Conservation (phyloP, 2,797 vertebrate genomes). For the Taeniopygia guttata region DNA sequence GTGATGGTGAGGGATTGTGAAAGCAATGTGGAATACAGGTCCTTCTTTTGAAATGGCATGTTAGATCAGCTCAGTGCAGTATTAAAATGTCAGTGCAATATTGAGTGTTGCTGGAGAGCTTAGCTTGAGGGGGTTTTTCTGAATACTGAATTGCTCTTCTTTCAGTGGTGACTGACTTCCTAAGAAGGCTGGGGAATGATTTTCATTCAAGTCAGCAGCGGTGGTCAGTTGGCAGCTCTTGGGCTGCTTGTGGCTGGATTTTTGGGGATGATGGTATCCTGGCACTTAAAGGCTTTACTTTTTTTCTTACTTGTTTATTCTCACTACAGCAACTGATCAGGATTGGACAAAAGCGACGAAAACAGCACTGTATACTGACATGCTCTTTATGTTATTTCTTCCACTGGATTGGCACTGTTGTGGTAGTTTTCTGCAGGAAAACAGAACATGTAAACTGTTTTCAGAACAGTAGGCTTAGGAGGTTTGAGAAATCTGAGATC, state of each 20-base stretch:
- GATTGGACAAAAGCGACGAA: not conserved
- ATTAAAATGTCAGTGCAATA: conserved; percentile 26
- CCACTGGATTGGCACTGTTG: not conserved
- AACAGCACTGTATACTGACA: not conserved
- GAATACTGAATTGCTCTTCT: not conserved
- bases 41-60: not conserved
- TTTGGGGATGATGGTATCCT: not conserved
- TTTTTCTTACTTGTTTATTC: not conserved
- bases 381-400: not conserved
- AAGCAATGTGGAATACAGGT: not conserved
- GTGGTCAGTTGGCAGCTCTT: not conserved
- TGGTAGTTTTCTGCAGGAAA: not conserved
- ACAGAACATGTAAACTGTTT: not conserved
- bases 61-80: not conserved
- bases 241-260: not conserved
- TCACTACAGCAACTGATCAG: not conserved
- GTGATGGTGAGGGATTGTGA: not conserved
- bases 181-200: not conserved
- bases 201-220: not conserved
- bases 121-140: not conserved
- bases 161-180: not conserved
- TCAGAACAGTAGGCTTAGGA: not conserved
- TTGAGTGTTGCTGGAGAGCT: conserved; percentile 5
- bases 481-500: not conserved
- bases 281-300: not conserved